Evolutionary conservation across 37 sponge, comb jelly and placozoan species (phyloP).

Genomic region (Eunapius fragilis): DNA sequence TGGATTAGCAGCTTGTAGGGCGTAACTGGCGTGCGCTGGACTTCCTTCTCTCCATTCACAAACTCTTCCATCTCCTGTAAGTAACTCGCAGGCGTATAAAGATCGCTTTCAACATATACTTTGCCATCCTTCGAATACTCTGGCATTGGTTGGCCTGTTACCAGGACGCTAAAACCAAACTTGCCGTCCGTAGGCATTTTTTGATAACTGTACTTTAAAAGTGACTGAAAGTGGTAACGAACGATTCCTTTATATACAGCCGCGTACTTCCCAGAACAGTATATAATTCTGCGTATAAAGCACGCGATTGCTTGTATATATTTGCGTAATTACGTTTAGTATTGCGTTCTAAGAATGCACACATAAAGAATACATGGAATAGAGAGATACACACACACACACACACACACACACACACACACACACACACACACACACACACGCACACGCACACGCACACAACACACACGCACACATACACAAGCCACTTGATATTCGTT

Average conservation of each 20-base stretch:
- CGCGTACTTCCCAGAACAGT: neutral
- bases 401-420: no score
- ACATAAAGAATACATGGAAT: neutral
- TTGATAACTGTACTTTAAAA: neutral
- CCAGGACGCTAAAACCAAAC: conserved; percentile 49
- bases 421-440: no score
- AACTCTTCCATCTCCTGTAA: conserved; percentile 40
- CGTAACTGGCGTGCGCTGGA: conserved; percentile 60
- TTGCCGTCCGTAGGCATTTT: conserved; percentile 54
- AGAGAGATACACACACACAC: no score
- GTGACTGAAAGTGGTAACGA: neutral
- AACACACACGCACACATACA: no score
- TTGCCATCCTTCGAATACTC: conserved; percentile 55
- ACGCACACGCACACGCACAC: no score
- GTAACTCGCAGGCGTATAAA: conserved; percentile 68
- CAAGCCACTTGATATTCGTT: no score
- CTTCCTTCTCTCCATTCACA: conserved; percentile 63
- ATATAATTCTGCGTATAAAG: neutral
- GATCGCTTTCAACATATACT: conserved; percentile 64
- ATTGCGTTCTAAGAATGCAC: neutral
- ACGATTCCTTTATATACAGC: neutral
- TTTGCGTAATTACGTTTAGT: neutral
- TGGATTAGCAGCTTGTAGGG: conserved; percentile 55
- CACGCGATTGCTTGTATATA: neutral
- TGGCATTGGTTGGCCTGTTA: conserved; percentile 55